Base-by-base conservation (phyloP, 2,888 invertebrate species). In the Invenusta paracnida region DNA sequence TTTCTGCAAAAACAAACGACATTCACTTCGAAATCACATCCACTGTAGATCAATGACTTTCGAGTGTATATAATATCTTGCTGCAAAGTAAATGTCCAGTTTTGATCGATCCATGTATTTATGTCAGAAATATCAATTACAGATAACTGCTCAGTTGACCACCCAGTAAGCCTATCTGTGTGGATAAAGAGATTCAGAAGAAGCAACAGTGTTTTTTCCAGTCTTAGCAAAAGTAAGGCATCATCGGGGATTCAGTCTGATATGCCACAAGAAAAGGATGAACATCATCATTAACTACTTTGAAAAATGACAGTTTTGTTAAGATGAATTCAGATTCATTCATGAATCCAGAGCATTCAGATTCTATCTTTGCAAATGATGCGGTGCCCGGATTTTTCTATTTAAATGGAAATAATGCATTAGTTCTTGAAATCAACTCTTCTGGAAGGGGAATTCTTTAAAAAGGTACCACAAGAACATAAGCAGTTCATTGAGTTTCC, bases 1-100 rank as follows among this genome's bases (percentile, higher is more conserved):
- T n/a, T 5, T 23, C 73, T 73, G 73, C 25, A 73, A 73, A 23
- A 73, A 73, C n/a, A n/a, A n/a, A n/a, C n/a, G n/a, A n/a, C n/a
- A n/a, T n/a, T n/a, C n/a, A n/a, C n/a, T n/a, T n/a, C n/a, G n/a
- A n/a, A n/a, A n/a, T n/a, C n/a, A n/a, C n/a, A n/a, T n/a, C n/a
- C n/a, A n/a, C n/a, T n/a, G n/a, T n/a, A n/a, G n/a, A n/a, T n/a
- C n/a, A n/a, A n/a, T n/a, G n/a, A n/a, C n/a, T n/a, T n/a, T n/a
- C n/a, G 73, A 13, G 73, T 73, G 73, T n/a, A 73, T 73, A 23
- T 73, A 73, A 23, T 73, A 5, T 73, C 73, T 73, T 73, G 73
- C 73, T 73, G 73, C 25, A 23, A 73, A 73, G 11, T 23, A 5
- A n/a, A 23, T 23, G 73, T 23, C 11, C 2, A 73, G 2, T 13